phyloP scores from a whole-genome alignment of 2,888 invertebrate species.

The Lingula anatina region DNA sequence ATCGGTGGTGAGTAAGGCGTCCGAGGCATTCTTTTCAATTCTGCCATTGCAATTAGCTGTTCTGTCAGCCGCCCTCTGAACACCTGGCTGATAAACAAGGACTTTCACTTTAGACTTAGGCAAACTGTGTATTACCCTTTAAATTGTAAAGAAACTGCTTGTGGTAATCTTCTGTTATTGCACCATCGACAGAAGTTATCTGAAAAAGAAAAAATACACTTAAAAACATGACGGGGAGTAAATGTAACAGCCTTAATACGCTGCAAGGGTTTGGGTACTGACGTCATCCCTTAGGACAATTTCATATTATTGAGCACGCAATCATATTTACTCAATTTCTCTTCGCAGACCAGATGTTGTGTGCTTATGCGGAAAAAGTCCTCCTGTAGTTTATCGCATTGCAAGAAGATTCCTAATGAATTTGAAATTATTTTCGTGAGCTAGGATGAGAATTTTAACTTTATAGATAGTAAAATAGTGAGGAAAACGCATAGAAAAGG shows the following conservation, averaged over 20 bases:
- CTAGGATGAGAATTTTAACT: constrained; percentile 9
- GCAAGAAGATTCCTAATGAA: no score
- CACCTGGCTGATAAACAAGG: not conserved
- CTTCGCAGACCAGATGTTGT: constrained; percentile 16
- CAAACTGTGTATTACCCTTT: no score
- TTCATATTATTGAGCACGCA: constrained; percentile 45
- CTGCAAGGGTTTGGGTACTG: constrained; percentile 40
- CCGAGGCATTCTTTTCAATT: constrained; percentile 46
- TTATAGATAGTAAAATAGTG: constrained; percentile 7
- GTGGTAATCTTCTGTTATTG: not conserved
- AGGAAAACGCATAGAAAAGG: constrained; percentile 11
- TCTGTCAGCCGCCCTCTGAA: constrained; percentile 24
- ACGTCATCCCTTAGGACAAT: constrained; percentile 43
- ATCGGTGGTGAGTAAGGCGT: constrained; percentile 42
- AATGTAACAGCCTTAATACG: constrained; percentile 28
- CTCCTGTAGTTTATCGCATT: no score
- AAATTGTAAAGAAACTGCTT: no score
- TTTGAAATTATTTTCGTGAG: no score
- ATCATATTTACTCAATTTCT: constrained; percentile 35
- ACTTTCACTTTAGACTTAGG: no score
- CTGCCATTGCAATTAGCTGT: constrained; percentile 42
- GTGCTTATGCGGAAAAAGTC: constrained; percentile 15
- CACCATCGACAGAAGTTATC: not conserved
- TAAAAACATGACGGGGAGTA: constrained; percentile 17
- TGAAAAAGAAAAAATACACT: not conserved